Base-by-base conservation (phyloP, 2,888 invertebrate genomes). In the Nycteola revayana region DNA sequence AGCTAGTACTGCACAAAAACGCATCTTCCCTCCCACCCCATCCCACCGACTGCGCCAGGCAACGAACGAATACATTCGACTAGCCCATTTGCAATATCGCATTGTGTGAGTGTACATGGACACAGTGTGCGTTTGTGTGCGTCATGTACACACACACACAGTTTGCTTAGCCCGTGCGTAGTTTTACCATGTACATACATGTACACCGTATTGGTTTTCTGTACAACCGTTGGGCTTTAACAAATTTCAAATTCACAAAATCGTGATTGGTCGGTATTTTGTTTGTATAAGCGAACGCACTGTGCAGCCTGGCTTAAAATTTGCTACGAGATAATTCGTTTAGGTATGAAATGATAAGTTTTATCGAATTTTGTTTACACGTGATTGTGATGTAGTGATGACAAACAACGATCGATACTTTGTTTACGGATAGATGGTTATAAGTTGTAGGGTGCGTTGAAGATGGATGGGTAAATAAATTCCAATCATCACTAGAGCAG, bases 221-320 rank as follows among this genome's bases (percentile, higher is more conserved):
- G 83, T 82, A 81, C 76, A 66, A 74, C 75, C 69, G 59, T 54
- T 77, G 74, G 77, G 81, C 77, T 83, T 84, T 74, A 85, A 83
- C 84, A 85, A 87, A 86, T 86, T 87, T 87, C 80, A 86, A 86
- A 85, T 86, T 88, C 86, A 83, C 82, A 86, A 88, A 86, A 81
- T 85, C 79, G 81, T 83, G 86, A 87, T 86, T 86, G 87, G 86
- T 76, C 68, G 70, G 73, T 75, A 83, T 86, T 84, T 84, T 85
- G 85, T 87, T 87, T 86, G 85, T 66, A 74, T 76, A 84, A 81
- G 70, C 77, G 69, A 51, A 75, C 79, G 73, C 77, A 67, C 40
- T 38, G 66, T 60, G 63, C 55, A 53, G 59, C 51, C 47, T 49
- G 59, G 75, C 67, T 75, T 75, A 75, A 79, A 78, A 77, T 79